Base-by-base conservation (phyloP, 2,888 invertebrate genomes). In the Euzophera pinguis region DNA sequence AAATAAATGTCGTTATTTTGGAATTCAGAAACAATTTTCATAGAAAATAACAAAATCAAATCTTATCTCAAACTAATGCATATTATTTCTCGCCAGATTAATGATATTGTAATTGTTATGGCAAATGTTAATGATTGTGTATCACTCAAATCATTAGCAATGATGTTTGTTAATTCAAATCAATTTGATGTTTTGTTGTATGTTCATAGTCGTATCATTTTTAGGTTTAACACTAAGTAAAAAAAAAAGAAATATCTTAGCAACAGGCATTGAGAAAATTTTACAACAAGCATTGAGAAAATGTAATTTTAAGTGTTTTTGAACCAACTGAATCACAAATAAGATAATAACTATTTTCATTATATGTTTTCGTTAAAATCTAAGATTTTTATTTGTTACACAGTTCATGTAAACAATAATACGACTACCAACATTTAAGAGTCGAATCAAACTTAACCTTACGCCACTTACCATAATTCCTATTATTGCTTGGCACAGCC, bases 401-500 rank as follows among this genome's bases (percentile, higher is more conserved):
- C n/a, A n/a, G n/a, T n/a, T n/a, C n/a, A n/a, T n/a, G n/a, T n/a
- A n/a, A 22, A 22, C 22, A 8, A 8, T 27, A 45, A 52, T 35
- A 56, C 32, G 45, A 45, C 16, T 45, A n/a, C 14, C 45, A 0
- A 45, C 32, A 32, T 45, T 14, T 9, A 27, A 2, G 12, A 10
- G 29, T 38, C 47, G 38, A 53, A 41, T 22, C 47, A 41, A 39
- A 29, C 14, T 50, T 13, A 29, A 45, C 52, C 39, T 47, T 49
- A 53, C 17, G 5, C 0, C 14, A 57, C 81, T 75, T 61, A 87
- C 87, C 87, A 67, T 84, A 89, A 54, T 71, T 73, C 52, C 86
- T 69, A 1, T 69, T 65, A 62, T 84, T 86, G 66, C 72, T 75
- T 22, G 87, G 83, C 59, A 85, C 76, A 0, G 85, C 90, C 81